Percentiles rank a stretch among this genome's conserved stretches.
These are phyloP conservation scores for Halichondria panicea DNA, from an alignment of 37 sponge, comb jelly and placozoan species.

Conservation along the genomic window DNA sequence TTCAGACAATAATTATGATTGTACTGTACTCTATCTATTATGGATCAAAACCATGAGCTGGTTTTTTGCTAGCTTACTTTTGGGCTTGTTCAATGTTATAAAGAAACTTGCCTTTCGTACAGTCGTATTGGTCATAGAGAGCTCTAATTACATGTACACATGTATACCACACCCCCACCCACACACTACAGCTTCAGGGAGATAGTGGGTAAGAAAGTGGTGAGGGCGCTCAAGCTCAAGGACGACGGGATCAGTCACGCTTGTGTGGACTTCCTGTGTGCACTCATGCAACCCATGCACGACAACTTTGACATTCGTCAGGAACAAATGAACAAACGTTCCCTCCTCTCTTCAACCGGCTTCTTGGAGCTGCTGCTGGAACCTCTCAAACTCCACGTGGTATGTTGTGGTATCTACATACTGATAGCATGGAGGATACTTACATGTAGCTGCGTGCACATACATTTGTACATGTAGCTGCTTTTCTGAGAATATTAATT, in stretches of 20 bases:
- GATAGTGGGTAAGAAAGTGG: constrained; percentile 75
- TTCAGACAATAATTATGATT: too few relatives aligned
- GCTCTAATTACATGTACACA: too few relatives aligned
- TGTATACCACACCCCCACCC: too few relatives aligned
- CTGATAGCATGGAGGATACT: background rate
- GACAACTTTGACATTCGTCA: constrained; percentile 92
- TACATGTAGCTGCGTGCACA: background rate
- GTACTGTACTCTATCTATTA: too few relatives aligned
- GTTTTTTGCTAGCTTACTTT: too few relatives aligned
- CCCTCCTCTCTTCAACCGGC: constrained; percentile 88
- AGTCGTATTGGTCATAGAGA: too few relatives aligned
- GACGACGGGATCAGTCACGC: constrained; percentile 93
- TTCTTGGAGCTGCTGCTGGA: constrained; percentile 86
- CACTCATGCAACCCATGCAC: constrained; percentile 99
- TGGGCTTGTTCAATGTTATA: too few relatives aligned
- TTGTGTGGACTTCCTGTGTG: constrained; percentile 92
- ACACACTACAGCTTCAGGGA: constrained; percentile 76
- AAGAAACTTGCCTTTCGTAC: too few relatives aligned
- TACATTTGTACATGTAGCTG: background rate
- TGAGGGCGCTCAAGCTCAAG: constrained; percentile 87
- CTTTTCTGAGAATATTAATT: background rate
- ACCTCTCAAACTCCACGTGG: constrained; percentile 72
- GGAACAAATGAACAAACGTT: constrained; percentile 97
- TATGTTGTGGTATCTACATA: background rate
- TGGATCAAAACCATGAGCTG: too few relatives aligned